These are phyloP conservation scores for Reinhardtius hippoglossoides DNA, from an alignment of 2,113 vertebrate species.

Conservation along the genomic window DNA sequence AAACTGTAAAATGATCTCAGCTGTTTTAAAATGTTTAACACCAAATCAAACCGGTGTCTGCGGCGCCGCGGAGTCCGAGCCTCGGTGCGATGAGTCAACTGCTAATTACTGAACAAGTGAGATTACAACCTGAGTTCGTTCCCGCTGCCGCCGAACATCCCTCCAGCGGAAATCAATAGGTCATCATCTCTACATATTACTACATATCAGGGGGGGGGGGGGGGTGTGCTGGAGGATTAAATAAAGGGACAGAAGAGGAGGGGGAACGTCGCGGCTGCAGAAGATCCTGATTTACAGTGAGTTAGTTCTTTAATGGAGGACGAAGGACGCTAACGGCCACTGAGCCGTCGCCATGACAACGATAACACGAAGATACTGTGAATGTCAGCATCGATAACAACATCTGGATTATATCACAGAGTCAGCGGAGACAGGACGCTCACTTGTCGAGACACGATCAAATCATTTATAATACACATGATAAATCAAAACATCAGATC, in stretches of 20 bases:
- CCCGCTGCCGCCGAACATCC: slow-evolving; percentile 62
- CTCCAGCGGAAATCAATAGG: slow-evolving; percentile 74
- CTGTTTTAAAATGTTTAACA: too few relatives aligned
- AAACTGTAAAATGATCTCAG: too few relatives aligned
- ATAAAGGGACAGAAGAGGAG: too few relatives aligned
- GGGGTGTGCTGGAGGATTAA: too few relatives aligned
- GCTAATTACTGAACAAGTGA: slow-evolving; percentile 67
- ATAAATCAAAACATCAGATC: too few relatives aligned
- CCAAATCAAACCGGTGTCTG: too few relatives aligned
- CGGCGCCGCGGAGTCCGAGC: not conserved
- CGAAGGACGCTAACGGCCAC: too few relatives aligned
- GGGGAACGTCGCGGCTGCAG: too few relatives aligned
- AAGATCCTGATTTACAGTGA: too few relatives aligned
- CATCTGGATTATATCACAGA: not conserved
- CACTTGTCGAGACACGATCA: too few relatives aligned
- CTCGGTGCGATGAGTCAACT: slow-evolving; percentile 56
- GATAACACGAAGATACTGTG: not conserved
- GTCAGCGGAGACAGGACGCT: too few relatives aligned
- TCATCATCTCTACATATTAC: slow-evolving; percentile 75
- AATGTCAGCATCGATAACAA: not conserved
- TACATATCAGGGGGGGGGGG: slow-evolving; percentile 34
- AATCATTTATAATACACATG: too few relatives aligned
- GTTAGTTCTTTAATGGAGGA: not conserved
- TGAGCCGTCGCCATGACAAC: not conserved
- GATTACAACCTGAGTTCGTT: slow-evolving; percentile 58